Base-by-base conservation (phyloP, 2,797 vertebrate genomes). In the Crypturellus tataupa region DNA sequence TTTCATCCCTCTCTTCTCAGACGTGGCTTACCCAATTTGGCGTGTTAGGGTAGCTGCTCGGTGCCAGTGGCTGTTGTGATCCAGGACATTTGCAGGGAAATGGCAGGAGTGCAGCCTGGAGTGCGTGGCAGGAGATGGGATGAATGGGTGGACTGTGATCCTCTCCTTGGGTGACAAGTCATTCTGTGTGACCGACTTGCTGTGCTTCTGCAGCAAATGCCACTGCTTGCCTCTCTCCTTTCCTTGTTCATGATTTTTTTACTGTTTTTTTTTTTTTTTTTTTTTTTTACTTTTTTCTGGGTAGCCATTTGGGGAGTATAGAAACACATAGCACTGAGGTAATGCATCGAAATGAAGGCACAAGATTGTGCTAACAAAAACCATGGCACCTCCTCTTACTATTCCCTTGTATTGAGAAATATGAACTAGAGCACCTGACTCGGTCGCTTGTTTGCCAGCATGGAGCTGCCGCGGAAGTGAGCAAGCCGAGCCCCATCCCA, bases 231-330 rank as follows among this genome's bases (percentile, higher is more conserved):
- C 21, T 31, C n/a, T 70, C 72, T 39, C 39, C 51, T 25, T 37
- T 16, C 0, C 0, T 2, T 18, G 35, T 35, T 68, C 19, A 4
- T 40, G 2, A 3, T 4, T 56, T 47, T 21, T 72, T 80, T 27
- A 5, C 5, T 60, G 21, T 24, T 47, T 21, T 23, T 47, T 47
- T 21, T 16, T 29, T 53, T 53, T 27, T 25, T 12, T 25, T 5
- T 10, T 47, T 20, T 21, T 49, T 24, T 24, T 12, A 49, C 47
- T 49, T 47, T 90, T 39, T 35, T 63, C 40, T 60, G 18, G n/a
- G 64, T 31, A 80, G 39, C 64, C 68, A 2, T 56, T 80, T 33
- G 59, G 69, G 42, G 69, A 5, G 20, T 14, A 53, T 10, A 63
- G 60, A 35, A 60, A 11, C 13, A 1, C 3, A 10, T 33, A 37